These are phyloP conservation scores for Metalampra italica DNA, from an alignment of 2,888 invertebrate genomes.

Conservation along the genomic window DNA sequence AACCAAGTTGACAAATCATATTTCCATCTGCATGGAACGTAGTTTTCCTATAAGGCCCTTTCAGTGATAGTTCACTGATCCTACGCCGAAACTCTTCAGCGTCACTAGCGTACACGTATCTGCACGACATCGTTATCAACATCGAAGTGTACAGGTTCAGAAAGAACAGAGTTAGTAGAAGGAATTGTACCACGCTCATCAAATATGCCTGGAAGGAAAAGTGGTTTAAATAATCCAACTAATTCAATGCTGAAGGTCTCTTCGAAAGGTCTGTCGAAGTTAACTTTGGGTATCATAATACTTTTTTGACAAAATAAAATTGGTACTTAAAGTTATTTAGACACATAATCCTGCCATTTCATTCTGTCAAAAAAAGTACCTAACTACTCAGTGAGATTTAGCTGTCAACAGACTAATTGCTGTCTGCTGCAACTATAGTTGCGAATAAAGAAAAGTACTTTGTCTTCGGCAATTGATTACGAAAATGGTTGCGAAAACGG, in stretches of 20 bases:
- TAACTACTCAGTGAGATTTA: too few species aligned
- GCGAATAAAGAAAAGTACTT: too few species aligned
- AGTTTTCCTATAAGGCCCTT: conserved; percentile 40
- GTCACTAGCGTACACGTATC: conserved; percentile 46
- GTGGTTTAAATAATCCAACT: not conserved
- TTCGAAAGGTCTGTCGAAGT: too few species aligned
- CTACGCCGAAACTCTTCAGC: conserved; percentile 36
- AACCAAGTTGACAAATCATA: conserved; percentile 60
- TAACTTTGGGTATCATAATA: too few species aligned
- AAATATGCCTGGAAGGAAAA: conserved; percentile 64
- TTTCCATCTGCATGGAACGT: conserved; percentile 48
- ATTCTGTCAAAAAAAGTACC: too few species aligned
- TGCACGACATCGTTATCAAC: conserved; percentile 60
- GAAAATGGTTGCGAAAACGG: too few species aligned
- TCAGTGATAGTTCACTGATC: conserved; percentile 30
- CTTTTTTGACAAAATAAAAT: too few species aligned
- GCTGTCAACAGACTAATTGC: too few species aligned
- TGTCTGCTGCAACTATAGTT: too few species aligned
- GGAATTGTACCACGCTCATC: conserved; percentile 69
- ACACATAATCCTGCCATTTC: too few species aligned
- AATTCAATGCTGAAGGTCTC: conserved; percentile 1
- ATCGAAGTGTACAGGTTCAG: conserved; percentile 65
- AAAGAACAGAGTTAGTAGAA: conserved; percentile 65
- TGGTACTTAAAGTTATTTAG: too few species aligned
- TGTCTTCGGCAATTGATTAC: too few species aligned